A percentile compares a stretch with the other conserved stretches of the same genome.
These are phyloP conservation scores for Eptesicus fuscus DNA, from an alignment of 2,113 vertebrate genomes.

Conservation along the genomic window DNA sequence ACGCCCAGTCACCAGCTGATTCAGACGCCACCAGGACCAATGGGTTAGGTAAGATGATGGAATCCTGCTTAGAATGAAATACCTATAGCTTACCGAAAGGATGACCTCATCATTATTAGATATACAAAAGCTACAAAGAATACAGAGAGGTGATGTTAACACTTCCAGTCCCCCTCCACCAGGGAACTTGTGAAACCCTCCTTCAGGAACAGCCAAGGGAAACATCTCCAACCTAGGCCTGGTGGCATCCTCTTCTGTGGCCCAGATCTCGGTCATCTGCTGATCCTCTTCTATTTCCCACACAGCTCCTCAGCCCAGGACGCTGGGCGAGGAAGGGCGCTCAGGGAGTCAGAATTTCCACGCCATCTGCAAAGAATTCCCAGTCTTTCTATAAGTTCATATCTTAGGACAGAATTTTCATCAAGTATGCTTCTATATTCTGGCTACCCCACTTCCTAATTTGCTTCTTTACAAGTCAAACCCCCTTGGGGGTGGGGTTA, in stretches of 20 bases:
- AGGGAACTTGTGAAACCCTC: background rate
- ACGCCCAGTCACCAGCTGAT: background rate
- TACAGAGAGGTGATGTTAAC: background rate
- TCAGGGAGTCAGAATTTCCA: background rate
- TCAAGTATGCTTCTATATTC: background rate
- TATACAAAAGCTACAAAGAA: background rate
- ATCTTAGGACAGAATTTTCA: background rate
- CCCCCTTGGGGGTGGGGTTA: background rate
- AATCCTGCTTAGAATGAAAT: background rate
- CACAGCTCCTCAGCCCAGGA: background rate
- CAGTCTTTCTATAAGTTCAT: background rate
- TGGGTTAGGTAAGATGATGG: background rate
- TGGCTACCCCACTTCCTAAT: background rate
- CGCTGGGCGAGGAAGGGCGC: background rate
- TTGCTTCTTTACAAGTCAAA: background rate
- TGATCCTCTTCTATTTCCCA: background rate
- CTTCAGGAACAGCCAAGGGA: background rate
- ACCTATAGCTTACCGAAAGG: background rate
- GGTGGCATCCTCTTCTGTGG: background rate
- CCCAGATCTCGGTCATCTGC: background rate
- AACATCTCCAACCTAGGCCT: background rate
- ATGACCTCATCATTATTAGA: background rate
- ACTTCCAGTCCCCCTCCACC: background rate
- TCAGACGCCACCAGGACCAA: background rate
- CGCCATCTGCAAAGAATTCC: background rate